Evolutionary conservation across 2,113 vertebrate species (phyloP), one percentile per base, ranked within the genome.

Genomic region (Tinamus guttatus): DNA sequence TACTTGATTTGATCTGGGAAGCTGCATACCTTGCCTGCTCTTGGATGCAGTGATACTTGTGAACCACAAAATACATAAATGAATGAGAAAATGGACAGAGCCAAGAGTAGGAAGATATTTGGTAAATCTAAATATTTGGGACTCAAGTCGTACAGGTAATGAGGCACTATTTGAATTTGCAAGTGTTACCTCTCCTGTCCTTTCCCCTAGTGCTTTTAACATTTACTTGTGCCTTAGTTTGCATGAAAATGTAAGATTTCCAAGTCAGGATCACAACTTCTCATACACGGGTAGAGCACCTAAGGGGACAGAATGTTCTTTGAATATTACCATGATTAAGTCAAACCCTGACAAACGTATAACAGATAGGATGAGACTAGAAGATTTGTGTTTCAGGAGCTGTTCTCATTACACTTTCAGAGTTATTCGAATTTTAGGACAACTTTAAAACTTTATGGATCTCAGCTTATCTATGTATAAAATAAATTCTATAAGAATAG

Each of bases 31-130:
- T 68, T 85, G 54, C 60, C 73, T 78, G 38, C 65, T 64, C 56
- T 91, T 94, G 92, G 76, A 51, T 93, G 65, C 85, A 69, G 52
- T 63, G 43, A 49, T 69, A 60, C 73, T 71, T 60, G 64, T 49
- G 86, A 92, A 81, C 52, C 69, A 69, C 18, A 80, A 91, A 91
- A 85, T 38, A 96, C 93, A 94, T 36, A 94, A 91, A 91, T 58
- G 71, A 6, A 77, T 13, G 13, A 4, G 51, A 24, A 14, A 81
- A 77, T 67, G 51, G 28, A 80, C 13, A 85, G 78, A 94, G 85
- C 13, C 38, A 77, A 94, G 85, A 78, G 28, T 36, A 84, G 43
- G 22, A 62, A 18, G 34, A 21, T 73, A 75, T 47, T 13, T 52
- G 38, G 32, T 69, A 84, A 86, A 90, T 32, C 27, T 54, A 74